These are phyloP conservation scores for Uria lomvia DNA, from an alignment of 2,113 vertebrate species.

Conservation along the genomic window DNA sequence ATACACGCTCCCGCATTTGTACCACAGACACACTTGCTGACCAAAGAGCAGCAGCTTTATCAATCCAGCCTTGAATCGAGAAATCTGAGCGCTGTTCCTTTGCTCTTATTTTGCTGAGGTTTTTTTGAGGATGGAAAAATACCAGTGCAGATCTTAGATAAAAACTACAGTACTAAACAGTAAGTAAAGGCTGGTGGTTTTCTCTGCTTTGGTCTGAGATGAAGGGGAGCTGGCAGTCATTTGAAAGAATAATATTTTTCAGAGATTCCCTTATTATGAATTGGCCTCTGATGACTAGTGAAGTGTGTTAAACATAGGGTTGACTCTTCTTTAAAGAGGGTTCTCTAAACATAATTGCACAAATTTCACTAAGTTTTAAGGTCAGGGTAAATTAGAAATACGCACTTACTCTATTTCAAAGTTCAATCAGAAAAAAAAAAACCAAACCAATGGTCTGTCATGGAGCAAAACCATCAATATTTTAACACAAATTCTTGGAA, in stretches of 20 bases:
- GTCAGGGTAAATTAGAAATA: not conserved
- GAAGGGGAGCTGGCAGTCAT: not conserved
- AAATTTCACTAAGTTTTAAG: not conserved
- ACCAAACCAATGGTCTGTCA: not conserved
- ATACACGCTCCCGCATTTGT: not conserved
- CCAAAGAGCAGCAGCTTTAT: not conserved
- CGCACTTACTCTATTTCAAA: not conserved
- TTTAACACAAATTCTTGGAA: not conserved
- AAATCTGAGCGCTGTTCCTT: not conserved
- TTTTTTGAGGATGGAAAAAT: not conserved
- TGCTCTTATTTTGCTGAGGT: not conserved
- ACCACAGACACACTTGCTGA: not conserved
- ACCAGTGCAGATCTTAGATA: not conserved
- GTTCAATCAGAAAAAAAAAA: not conserved
- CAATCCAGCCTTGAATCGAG: not conserved
- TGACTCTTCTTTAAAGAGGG: not conserved
- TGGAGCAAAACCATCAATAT: not conserved
- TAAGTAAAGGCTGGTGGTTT: not conserved
- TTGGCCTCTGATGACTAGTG: not conserved
- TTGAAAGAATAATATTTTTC: not conserved
- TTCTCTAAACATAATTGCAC: not conserved
- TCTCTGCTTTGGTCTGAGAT: not conserved
- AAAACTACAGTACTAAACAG: not conserved
- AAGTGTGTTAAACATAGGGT: not conserved
- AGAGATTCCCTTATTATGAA: not conserved